Base-by-base conservation (phyloP, 2,113 vertebrate species). In the Anguilla japonica region DNA sequence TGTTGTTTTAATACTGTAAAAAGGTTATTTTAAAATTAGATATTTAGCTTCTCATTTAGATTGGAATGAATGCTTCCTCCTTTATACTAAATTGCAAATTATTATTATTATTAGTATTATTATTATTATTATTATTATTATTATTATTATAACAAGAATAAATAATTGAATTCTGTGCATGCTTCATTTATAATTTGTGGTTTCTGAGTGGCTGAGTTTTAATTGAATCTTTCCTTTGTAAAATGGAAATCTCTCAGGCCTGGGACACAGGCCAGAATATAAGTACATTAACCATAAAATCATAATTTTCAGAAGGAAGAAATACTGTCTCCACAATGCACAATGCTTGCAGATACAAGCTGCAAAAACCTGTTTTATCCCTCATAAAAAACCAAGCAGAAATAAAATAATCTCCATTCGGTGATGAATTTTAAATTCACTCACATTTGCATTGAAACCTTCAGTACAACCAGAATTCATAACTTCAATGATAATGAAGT, bases 401-500 rank as follows among this genome's bases (percentile, higher is more conserved):
- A 89, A 91, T 91, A 89, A 91, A 93, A 93, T 91, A 92, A 94
- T 91, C 92, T 90, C 88, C 87, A 86, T 86, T 87, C 88, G 85
- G 86, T 87, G 84, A 93, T 88, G 91, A 92, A 94, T 94, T 92
- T 94, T 88, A 93, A 91, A 94, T 95, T 93, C 93, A 92, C 87
- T 89, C 67, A 56, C 86, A 93, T 91, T 94, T 92, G 91, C 93
- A 92, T 91, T 89, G 84, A 82, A 40, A 82, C 84, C 85, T 86
- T 78, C 85, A 41, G 78, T 41, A 85, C 87, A 94, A 93, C 93
- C 94, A 95, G 90, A 88, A 90, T 89, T 89, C 87, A 46, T 90
- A 91, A 91, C 87, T 91, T 93, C 91, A 92, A 92, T 91, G 93
- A 92, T 94, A 95, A 95, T 94, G 92, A 93, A 93, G 88, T 93